A percentile compares a stretch with the other conserved stretches of the same genome.
Conservation (phyloP, 2,888 invertebrate species). For the Ernsta delagoae region DNA sequence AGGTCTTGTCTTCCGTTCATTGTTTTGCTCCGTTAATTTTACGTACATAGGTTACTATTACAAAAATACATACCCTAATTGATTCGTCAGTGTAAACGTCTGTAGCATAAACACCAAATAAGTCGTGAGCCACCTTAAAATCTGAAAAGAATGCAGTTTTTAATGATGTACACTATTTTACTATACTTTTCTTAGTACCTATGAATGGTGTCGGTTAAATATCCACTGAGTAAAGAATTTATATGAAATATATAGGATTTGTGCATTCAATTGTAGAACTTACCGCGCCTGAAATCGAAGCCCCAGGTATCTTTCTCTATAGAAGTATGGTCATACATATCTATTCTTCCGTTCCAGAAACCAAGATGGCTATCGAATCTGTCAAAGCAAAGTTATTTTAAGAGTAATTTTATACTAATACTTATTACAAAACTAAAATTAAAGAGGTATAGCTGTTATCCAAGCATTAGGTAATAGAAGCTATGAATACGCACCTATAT, state of each 20-base stretch:
- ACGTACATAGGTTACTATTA: too few relatives aligned
- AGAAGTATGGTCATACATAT: slow-evolving; percentile 95
- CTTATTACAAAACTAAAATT: too few relatives aligned
- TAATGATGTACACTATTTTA: slow-evolving; percentile 64
- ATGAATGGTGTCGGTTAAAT: too few relatives aligned
- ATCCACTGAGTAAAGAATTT: too few relatives aligned
- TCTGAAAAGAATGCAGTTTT: slow-evolving; percentile 63
- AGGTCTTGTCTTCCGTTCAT: too few relatives aligned
- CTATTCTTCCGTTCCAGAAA: slow-evolving; percentile 95
- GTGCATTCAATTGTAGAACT: neutral
- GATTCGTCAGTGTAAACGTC: slow-evolving; percentile 93
- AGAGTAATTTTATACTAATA: too few relatives aligned
- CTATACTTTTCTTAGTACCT: slow-evolving; percentile 40
- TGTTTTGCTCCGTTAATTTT: too few relatives aligned
- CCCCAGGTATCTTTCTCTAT: slow-evolving; percentile 88
- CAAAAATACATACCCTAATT: slow-evolving; percentile 75
- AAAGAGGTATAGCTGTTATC: too few relatives aligned
- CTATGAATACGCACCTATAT: too few relatives aligned
- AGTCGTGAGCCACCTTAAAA: slow-evolving; percentile 88
- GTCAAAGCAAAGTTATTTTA: slow-evolving; percentile 20
- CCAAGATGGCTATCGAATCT: slow-evolving; percentile 91
- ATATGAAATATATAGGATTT: too few relatives aligned
- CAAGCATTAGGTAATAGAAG: too few relatives aligned
- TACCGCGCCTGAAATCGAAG: slow-evolving; percentile 87
- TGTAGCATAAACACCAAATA: slow-evolving; percentile 93